Base-by-base conservation (phyloP, 2,113 vertebrate genomes). In the Burhinus bistriatus region DNA sequence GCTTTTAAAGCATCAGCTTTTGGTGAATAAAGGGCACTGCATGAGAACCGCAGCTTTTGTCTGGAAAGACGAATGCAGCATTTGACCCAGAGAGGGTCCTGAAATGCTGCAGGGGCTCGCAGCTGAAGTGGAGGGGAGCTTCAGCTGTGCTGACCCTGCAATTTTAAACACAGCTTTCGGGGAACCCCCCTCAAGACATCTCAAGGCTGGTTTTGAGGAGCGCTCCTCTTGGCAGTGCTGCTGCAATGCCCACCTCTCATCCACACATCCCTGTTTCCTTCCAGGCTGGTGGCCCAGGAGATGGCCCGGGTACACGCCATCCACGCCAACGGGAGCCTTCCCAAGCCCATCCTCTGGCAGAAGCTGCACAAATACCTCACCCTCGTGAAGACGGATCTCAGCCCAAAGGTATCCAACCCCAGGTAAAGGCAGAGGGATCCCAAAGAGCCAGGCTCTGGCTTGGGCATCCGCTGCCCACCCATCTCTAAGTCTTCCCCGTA, bases 271-370 rank as follows among this genome's bases (percentile, higher is more conserved):
- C 5, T 62, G 32, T 57, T 54, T 42, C 85, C 52, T 80, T 89
- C 51, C 96, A 99, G 99, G 96, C 96, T 99, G 93, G 99, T 99
- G 72, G 99, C 99, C 73, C 96, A 98, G 94, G 99, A 99, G 97
- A 99, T 99, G 99, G 99, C 99, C 44, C 99, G 99, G 73, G 99
- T 99, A 71, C 99, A 99, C 2, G 97, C 98, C 94, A 99, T 99
- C 97, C 99, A 99, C 0, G 98, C 99, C 76, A 99, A 99, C 2
- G 99, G 99, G 97, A 99, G 99, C 97, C 98, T 99, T 52, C 99
- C 99, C 89, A 99, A 98, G 97, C 98, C 99, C 90, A 98, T 98
- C 94, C 98, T 99, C 54, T 99, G 99, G 99, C 98, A 99, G 96
- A 99, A 99, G 97, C 98, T 99, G 97, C 97, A 98, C 68, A 99